Evolutionary conservation across 2,888 invertebrate genomes (phyloP).

Genomic region (Aquatica leii): DNA sequence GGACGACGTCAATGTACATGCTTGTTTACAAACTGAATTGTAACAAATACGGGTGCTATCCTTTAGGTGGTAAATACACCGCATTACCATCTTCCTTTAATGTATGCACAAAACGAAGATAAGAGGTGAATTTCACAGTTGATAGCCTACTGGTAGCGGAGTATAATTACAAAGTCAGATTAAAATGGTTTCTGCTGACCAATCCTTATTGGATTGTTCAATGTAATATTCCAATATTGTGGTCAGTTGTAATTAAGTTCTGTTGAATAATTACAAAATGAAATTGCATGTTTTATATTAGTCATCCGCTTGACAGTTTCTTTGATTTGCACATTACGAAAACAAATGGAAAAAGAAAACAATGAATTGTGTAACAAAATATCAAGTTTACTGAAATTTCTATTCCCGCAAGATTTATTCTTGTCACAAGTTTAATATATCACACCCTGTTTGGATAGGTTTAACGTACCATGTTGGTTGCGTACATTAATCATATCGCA

Average conservation of each 20-base stretch:
- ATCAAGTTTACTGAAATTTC: slow-evolving; percentile 11
- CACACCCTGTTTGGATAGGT: slow-evolving; percentile 29
- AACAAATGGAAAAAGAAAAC: slow-evolving; percentile 9
- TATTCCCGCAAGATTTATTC: slow-evolving; percentile 28
- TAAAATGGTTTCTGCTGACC: slow-evolving; percentile 34
- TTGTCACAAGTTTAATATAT: slow-evolving; percentile 34
- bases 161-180: slow-evolving; percentile 35
- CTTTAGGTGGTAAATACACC: slow-evolving; percentile 1
- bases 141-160: slow-evolving; percentile 15
- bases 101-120: slow-evolving; percentile 5
- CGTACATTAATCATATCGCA: slow-evolving; percentile 29
- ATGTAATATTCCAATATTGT: slow-evolving; percentile 24
- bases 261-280: slow-evolving; percentile 7
- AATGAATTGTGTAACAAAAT: neutral
- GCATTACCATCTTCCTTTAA: slow-evolving; percentile 9
- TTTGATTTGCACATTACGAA: no score
- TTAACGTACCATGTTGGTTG: slow-evolving; percentile 23
- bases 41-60: no score
- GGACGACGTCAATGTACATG: slow-evolving; percentile 26
- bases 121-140: neutral
- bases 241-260: slow-evolving; percentile 28
- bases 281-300: slow-evolving; percentile 8
- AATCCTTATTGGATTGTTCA: slow-evolving; percentile 33
- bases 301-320: no score
- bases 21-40: slow-evolving; percentile 28